Base-by-base conservation (phyloP, 2,888 invertebrate genomes). In the Sinelater perroti region DNA sequence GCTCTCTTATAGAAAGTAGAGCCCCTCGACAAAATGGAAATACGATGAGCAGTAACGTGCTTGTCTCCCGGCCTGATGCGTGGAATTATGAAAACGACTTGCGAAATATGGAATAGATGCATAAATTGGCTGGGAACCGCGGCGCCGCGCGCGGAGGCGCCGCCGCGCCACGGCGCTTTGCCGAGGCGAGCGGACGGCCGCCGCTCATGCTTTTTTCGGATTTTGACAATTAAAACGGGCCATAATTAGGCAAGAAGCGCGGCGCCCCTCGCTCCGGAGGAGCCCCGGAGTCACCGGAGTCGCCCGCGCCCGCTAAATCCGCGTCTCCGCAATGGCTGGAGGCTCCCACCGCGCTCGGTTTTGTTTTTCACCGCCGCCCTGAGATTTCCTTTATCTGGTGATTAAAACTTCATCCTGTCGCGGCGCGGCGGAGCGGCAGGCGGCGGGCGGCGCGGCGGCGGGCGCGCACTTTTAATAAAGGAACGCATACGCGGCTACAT, bases 341-440 rank as follows among this genome's bases (percentile, higher is more conserved):
- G 72, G 72, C 71, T 68, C 70, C 69, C 70, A 67, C 67, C 65
- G 63, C 64, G 65, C 65, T 62, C 65, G 57, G 70, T 72, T 74
- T 74, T 73, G 72, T 75, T 74, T 75, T 75, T 72, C 74, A 72
- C 72, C 72, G 74, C 69, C 74, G 74, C 74, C 74, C 75, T 72
- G 75, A 78, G 77, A 77, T 78, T 76, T 76, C 75, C 75, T 76
- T 77, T 76, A 76, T 76, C 75, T 77, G 72, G 75, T 78, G 79
- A 79, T 78, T 79, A 78, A 79, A 79, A 78, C 78, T 78, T 78
- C 77, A 76, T 78, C 76, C 75, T 77, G 77, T 77, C 77, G 75
- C 72, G 70, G 72, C 70, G 71, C 72, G 71, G 73, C 66, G n/a
- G n/a, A n/a, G n/a, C n/a, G n/a, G n/a, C n/a, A n/a, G n/a, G n/a